Evolutionary conservation across 2,113 vertebrate species (phyloP), one percentile per base, ranked within the genome.

Genomic region (Gallinago paraguaiae): DNA sequence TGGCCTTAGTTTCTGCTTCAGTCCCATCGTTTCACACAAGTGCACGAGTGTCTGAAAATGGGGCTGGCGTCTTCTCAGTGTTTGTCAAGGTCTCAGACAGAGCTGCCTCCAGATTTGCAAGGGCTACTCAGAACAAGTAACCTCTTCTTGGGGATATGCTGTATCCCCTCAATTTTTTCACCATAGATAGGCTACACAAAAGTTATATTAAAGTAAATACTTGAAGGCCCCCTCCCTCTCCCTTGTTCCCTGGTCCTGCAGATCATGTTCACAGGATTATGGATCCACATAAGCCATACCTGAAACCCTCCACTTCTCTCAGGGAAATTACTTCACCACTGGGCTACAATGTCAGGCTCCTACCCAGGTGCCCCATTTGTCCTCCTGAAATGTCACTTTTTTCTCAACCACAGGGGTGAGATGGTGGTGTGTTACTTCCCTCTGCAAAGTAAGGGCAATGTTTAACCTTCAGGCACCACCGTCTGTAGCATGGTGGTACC

Each of bases 401-500:
- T 70, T 43, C 18, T 70, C 50, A 69, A 8, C 24, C 30, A 8
- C 15, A 43, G n/a, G 23, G 10, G 2, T 78, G 50, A 78, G 35
- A 6, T 28, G 6, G 4, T 56, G 3, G 17, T 57, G 13, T 23
- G 4, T 57, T 35, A 11, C 23, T 82, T 87, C 30, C 17, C 19
- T 70, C 45, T 65, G 33, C 39, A 65, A 78, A 87, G 33, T 19
- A 43, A 70, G 15, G 11, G 13, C 23, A 78, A 61, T 0, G 0
- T 74, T 87, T 65, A 69, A 81, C 9, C 22, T 68, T 20, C n/a
- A 64, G 77, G n/a, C 28, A 68, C 2, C 6, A 2, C 59, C 0
- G 1, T 30, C 30, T 31, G 76, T 35, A 50, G 5, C 4, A 0
- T 5, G 27, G 61, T 4, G 3, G 7, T 63, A 37, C 63, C 20